phyloP scores from a whole-genome alignment of 2,797 vertebrate genomes.

The Sebastes vulpes region DNA sequence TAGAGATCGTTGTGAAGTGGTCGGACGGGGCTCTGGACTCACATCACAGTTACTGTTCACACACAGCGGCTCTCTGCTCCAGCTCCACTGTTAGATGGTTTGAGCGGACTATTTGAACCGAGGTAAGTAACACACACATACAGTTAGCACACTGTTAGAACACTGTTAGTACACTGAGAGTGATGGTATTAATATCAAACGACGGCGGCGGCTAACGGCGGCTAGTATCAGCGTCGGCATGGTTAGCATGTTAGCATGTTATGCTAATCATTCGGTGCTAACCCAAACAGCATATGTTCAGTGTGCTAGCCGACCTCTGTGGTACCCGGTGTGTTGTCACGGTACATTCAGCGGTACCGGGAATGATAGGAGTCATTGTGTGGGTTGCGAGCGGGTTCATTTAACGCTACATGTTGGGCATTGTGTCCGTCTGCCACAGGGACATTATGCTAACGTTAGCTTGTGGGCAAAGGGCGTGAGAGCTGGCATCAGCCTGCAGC shows the following conservation, averaged over 20 bases:
- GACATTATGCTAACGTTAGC: conserved; percentile 64
- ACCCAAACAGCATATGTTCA: conserved; percentile 10
- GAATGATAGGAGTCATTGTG: not conserved
- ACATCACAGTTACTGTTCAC: conserved; percentile 39
- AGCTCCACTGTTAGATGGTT: conserved; percentile 74
- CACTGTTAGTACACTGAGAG: conserved; percentile 26
- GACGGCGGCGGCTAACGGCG: conserved; percentile 61
- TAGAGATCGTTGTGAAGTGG: conserved; percentile 83
- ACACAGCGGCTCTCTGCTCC: conserved; percentile 45
- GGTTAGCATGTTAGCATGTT: conserved; percentile 71
- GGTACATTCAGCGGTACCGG: not conserved
- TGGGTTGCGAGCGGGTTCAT: not conserved
- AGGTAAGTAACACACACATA: conserved; percentile 66
- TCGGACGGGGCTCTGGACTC: conserved; percentile 71
- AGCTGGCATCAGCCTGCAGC: conserved; percentile 60
- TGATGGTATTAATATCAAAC: conserved; percentile 78
- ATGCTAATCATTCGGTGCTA: conserved; percentile 64
- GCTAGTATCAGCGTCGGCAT: conserved; percentile 56
- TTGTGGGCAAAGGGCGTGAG: conserved; percentile 75
- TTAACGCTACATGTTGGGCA: not conserved
- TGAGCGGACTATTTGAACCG: conserved; percentile 63
- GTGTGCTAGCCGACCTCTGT: conserved; percentile 11
- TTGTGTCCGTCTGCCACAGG: conserved; percentile 23
- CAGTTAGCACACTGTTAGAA: too few relatives aligned
- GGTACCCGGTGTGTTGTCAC: conserved; percentile 35